Conservation (phyloP, 2,797 vertebrate genomes). For the Aphelocoma californica region DNA sequence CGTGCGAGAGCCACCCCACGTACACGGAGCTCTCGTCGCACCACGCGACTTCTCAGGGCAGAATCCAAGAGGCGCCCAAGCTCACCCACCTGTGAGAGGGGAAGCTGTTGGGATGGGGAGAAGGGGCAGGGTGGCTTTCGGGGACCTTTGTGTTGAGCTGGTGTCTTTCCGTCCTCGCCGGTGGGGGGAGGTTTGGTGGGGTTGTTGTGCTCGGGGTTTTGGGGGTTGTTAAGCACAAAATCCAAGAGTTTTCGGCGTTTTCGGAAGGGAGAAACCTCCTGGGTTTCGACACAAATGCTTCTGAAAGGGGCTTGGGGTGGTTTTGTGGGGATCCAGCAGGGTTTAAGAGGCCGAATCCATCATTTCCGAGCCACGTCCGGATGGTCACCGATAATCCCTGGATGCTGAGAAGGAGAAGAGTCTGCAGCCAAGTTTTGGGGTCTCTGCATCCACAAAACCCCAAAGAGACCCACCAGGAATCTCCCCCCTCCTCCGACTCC, state of each 20-base stretch:
- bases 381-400: rapidly evolving
- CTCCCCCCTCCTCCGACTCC: not conserved
- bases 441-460: not conserved
- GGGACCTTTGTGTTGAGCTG: conserved; percentile 44
- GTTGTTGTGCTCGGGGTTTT: rapidly evolving
- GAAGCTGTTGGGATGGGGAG: conserved; percentile 37
- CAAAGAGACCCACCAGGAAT: not conserved
- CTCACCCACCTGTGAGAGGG: conserved; percentile 97
- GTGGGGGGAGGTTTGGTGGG: not conserved
- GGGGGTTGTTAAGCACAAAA: rapidly evolving
- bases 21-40: conserved; percentile 95
- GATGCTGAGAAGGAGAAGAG: not conserved
- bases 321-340: not conserved
- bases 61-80: conserved; percentile 99
- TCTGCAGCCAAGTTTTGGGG: not conserved
- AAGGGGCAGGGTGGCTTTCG: not conserved
- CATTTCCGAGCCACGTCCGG: not conserved
- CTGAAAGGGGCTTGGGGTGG: not conserved
- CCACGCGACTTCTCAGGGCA: conserved; percentile 94
- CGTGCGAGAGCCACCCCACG: conserved; percentile 88
- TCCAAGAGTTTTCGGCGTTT: rapidly evolving
- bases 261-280: not conserved
- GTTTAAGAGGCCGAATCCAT: not conserved
- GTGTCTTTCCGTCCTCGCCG: not conserved
- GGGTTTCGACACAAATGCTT: not conserved